Evolutionary conservation across 2,113 vertebrate species (phyloP), one percentile per base, ranked within the genome.

Genomic region (Camelus dromedarius): DNA sequence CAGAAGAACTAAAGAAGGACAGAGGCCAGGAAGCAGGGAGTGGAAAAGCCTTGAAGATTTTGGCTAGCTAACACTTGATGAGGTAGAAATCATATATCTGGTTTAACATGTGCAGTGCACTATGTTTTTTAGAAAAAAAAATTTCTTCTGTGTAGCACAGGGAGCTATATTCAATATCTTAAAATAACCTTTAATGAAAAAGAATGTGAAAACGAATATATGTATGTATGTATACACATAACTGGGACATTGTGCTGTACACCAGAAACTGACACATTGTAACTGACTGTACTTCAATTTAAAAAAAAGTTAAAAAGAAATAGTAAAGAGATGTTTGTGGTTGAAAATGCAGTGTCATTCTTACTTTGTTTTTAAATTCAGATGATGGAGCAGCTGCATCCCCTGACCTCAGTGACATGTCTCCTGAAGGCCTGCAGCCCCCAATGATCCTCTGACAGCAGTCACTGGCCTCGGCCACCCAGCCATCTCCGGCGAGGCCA

Each of bases 381-480:
- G 99, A 99, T 93, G 99, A 99, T 90, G 99, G 98, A 94, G 99
- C 99, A 76, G 99, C 94, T 64, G 98, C 98, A 0, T 99, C 99
- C 75, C 99, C 99, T 0, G 99, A 99, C 89, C 98, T 99, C 14
- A 99, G 99, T 30, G 99, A 99, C 97, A 98, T 99, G 98, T 99
- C 99, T 94, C 99, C 99, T 46, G 99, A 99, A 97, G 99, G 99
- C 85, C 99, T 99, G 1, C 99, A 99, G 85, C 99, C 99, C 93
- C 99, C 99, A 0, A 98, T 99, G 98, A 99, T 99, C 97, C 99
- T 99, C 81, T 93, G 99, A 83, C 99, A 99, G 98, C 99, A 99
- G 97, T 98, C 99, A 86, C 97, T 99, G 42, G 99, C 99, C 12
- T 98, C 99, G 20, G 99, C 99, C 97, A 99, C 99, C 0, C 99